Conservation (phyloP, 2,888 invertebrate species). For the Alentia gelatinosa region DNA sequence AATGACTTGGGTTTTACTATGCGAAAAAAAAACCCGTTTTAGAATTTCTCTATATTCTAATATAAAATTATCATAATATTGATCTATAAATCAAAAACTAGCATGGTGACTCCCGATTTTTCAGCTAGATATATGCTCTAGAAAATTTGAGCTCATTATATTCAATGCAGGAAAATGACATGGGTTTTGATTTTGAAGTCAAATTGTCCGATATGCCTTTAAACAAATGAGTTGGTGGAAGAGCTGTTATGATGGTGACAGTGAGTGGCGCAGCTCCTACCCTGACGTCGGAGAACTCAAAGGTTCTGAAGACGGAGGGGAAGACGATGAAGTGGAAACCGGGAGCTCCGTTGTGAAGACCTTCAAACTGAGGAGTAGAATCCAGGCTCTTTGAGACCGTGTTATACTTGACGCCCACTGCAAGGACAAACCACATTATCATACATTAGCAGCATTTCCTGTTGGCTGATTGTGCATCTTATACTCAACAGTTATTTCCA, state of each 20-base stretch:
- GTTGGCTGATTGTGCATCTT: not conserved
- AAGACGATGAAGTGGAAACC: conserved; percentile 77
- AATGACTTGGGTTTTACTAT: too few relatives aligned
- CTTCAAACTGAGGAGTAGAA: conserved; percentile 70
- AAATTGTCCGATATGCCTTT: not conserved
- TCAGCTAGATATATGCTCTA: not conserved
- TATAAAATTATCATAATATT: too few relatives aligned
- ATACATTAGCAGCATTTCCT: not conserved
- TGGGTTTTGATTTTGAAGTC: too few relatives aligned
- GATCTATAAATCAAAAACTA: not conserved
- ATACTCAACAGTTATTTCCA: not conserved
- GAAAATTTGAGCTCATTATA: too few relatives aligned
- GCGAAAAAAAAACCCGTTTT: too few relatives aligned
- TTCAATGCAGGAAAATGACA: too few relatives aligned
- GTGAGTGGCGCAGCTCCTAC: not conserved
- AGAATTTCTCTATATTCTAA: too few relatives aligned
- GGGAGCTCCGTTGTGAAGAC: conserved; percentile 76
- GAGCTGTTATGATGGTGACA: not conserved
- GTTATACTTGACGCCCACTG: conserved; percentile 77
- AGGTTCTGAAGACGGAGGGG: conserved; percentile 76
- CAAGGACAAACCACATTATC: not conserved
- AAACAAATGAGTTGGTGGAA: not conserved
- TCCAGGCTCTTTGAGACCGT: conserved; percentile 72
- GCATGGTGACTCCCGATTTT: not conserved
- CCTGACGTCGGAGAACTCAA: conserved; percentile 57